Percentiles rank a stretch among this genome's conserved stretches.
These are phyloP conservation scores for Anguilla japonica DNA, from an alignment of 2,113 vertebrate genomes.

Conservation along the genomic window DNA sequence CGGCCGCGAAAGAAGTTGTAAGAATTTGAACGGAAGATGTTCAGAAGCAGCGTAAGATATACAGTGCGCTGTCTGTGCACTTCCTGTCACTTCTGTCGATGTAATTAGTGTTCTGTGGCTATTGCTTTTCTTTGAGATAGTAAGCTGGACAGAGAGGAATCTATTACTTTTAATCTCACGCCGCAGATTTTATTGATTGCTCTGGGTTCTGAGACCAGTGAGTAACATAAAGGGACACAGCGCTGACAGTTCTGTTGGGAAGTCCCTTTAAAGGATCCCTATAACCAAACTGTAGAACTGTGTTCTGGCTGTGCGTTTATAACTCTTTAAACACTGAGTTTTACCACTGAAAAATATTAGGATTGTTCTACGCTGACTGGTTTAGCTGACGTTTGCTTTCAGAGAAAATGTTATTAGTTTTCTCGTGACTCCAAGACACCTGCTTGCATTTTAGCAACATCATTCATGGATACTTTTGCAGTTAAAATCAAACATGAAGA, in stretches of 20 bases:
- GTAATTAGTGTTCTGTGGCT: constrained; percentile 12
- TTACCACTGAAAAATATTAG: too few relatives aligned
- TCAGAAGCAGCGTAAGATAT: neutral
- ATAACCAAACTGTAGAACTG: neutral
- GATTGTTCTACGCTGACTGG: neutral
- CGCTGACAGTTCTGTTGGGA: neutral
- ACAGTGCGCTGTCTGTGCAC: neutral
- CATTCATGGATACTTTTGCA: too few relatives aligned
- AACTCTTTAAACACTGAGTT: too few relatives aligned
- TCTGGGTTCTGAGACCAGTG: neutral
- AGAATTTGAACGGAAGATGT: neutral
- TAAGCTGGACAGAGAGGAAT: constrained; percentile 48
- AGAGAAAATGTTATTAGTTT: too few relatives aligned
- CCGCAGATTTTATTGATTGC: constrained; percentile 58
- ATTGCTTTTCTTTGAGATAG: neutral
- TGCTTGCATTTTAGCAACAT: too few relatives aligned
- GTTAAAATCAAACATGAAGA: too few relatives aligned
- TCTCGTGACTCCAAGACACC: too few relatives aligned
- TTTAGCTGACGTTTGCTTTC: too few relatives aligned
- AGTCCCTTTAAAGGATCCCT: neutral
- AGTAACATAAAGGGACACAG: neutral
- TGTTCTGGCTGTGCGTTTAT: neutral
- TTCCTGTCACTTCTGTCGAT: neutral
- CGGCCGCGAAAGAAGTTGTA: too few relatives aligned
- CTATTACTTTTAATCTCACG: constrained; percentile 62